Evolutionary conservation across 2,797 vertebrate species (phyloP).

Genomic region (Lerista edwardsae): DNA sequence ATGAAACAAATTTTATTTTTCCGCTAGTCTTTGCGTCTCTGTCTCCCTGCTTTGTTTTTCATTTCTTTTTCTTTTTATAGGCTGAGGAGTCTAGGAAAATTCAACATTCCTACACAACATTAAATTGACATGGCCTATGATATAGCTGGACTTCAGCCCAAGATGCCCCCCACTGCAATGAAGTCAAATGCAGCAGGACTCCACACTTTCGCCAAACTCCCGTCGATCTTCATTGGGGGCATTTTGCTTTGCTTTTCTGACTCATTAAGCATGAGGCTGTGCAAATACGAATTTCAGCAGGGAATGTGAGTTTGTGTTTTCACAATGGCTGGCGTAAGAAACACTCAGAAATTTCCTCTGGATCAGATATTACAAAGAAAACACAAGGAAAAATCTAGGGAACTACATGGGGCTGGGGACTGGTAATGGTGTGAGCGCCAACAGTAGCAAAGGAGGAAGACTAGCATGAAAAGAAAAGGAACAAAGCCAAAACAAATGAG

Average conservation of each 20-base stretch:
- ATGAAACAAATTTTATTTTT: too few species aligned
- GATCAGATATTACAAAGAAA: slow-evolving; percentile 54
- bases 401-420: slow-evolving; percentile 78
- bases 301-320: slow-evolving; percentile 65
- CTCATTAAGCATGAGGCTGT: slow-evolving; percentile 39
- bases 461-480: slow-evolving; percentile 22
- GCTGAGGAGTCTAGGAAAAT: not conserved
- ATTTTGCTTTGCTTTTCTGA: slow-evolving; percentile 59
- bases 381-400: slow-evolving; percentile 72
- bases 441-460: slow-evolving; percentile 55
- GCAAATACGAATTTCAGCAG: slow-evolving; percentile 34
- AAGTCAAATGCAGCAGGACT: not conserved
- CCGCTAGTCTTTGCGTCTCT: not conserved
- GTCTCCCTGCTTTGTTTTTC: not conserved
- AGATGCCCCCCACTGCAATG: not conserved
- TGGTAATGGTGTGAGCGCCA: slow-evolving; percentile 69
- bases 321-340: slow-evolving; percentile 45
- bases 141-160: not conserved
- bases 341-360: slow-evolving; percentile 55
- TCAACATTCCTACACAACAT: not conserved
- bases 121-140: not conserved
- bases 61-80: not conserved
- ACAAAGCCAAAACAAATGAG: slow-evolving; percentile 16
- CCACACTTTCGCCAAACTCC: not conserved
- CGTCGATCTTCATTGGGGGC: slow-evolving; percentile 10